Conservation (phyloP, 2,797 vertebrate species). For the Gymnothorax reevesii region DNA sequence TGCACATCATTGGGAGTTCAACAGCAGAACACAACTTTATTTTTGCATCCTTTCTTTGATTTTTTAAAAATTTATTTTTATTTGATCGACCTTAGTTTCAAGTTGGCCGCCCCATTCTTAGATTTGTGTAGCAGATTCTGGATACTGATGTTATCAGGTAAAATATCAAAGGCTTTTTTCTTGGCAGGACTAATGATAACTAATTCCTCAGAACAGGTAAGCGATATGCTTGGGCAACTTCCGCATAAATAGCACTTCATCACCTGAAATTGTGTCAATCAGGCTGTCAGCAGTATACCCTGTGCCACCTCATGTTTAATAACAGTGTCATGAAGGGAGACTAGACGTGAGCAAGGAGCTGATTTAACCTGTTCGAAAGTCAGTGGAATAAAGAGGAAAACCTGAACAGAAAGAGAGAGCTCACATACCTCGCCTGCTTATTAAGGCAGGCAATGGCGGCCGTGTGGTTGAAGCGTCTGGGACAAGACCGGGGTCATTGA, state of each 20-base stretch:
- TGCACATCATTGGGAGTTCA: neutral
- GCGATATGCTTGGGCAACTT: neutral
- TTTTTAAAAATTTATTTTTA: too few relatives aligned
- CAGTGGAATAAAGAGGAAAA: neutral
- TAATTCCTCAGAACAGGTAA: neutral
- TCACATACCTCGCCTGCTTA: neutral
- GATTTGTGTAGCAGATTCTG: neutral
- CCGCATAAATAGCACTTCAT: neutral
- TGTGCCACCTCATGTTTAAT: neutral
- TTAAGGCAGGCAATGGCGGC: neutral
- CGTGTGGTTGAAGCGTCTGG: neutral
- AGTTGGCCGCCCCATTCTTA: neutral
- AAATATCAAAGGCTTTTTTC: neutral
- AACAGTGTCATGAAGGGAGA: neutral
- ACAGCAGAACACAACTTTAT: neutral
- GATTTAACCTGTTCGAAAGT: slow-evolving; percentile 8
- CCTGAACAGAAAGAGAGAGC: neutral
- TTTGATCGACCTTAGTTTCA: neutral
- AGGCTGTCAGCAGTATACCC: neutral
- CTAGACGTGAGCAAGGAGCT: neutral
- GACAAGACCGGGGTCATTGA: neutral
- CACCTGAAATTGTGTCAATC: neutral
- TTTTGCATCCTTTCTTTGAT: too few relatives aligned
- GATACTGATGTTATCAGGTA: neutral
- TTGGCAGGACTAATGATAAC: neutral